Conservation (phyloP, 2,113 vertebrate genomes). For the Sinocyclocheilus anshuiensis region DNA sequence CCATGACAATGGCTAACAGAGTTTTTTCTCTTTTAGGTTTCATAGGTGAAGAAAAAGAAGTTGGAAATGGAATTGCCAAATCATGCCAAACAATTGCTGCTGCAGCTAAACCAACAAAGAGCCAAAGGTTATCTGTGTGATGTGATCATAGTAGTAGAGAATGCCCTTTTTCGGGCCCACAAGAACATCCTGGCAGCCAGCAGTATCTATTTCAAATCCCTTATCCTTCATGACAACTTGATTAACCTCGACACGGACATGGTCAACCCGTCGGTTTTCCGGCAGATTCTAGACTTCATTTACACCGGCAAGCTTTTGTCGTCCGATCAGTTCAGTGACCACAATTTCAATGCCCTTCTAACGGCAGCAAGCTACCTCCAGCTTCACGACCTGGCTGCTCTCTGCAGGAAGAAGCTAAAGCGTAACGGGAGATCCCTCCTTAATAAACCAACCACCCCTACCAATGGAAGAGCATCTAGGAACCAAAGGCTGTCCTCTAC, state of each 20-base stretch:
- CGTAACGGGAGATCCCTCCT: slow-evolving; percentile 79
- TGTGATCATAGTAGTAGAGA: slow-evolving; percentile 91
- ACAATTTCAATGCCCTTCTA: slow-evolving; percentile 87
- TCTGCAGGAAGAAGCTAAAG: slow-evolving; percentile 88
- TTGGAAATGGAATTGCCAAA: slow-evolving; percentile 92
- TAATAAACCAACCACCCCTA: slow-evolving; percentile 71
- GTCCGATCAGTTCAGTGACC: slow-evolving; percentile 82
- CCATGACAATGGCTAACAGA: not conserved
- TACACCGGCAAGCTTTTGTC: slow-evolving; percentile 89
- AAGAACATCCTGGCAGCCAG: slow-evolving; percentile 90
- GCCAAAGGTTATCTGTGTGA: slow-evolving; percentile 92
- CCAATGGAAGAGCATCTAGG: slow-evolving; percentile 78
- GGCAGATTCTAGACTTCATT: slow-evolving; percentile 90
- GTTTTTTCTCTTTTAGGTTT: slow-evolving; percentile 71
- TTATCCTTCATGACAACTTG: slow-evolving; percentile 90
- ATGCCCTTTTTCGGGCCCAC: slow-evolving; percentile 90
- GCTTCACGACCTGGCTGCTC: slow-evolving; percentile 86
- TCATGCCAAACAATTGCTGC: slow-evolving; percentile 91
- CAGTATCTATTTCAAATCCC: slow-evolving; percentile 92
- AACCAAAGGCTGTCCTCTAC: slow-evolving; percentile 82
- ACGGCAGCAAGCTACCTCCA: slow-evolving; percentile 95
- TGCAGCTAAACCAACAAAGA: slow-evolving; percentile 92
- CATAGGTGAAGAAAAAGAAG: slow-evolving; percentile 78
- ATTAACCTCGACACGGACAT: slow-evolving; percentile 91
- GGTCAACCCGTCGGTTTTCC: slow-evolving; percentile 88